Conservation (phyloP, 2,888 invertebrate species). For the Dyspetes luteomarginatus region DNA sequence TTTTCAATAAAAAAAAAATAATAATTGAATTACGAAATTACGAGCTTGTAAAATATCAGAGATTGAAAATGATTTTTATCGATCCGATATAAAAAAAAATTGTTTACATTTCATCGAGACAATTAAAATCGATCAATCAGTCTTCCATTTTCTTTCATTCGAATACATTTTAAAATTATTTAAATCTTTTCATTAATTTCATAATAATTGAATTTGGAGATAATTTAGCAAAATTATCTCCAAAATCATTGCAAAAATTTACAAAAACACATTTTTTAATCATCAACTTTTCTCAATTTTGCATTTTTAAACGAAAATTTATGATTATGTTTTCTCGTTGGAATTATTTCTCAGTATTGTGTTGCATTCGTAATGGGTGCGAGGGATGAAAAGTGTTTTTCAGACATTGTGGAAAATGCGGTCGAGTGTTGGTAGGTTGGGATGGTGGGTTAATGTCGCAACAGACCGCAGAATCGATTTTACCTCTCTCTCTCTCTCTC, state of each 20-base stretch:
- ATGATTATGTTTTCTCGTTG: not conserved
- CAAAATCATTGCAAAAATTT: too few relatives aligned
- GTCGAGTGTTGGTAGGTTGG: conserved; percentile 14
- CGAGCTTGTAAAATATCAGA: too few relatives aligned
- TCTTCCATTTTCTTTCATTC: too few relatives aligned
- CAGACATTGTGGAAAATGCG: conserved; percentile 21
- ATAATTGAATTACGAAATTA: not conserved
- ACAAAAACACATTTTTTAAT: too few relatives aligned
- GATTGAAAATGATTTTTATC: not conserved
- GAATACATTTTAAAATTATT: too few relatives aligned
- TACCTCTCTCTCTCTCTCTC: conserved; percentile 40
- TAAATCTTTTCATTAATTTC: too few relatives aligned
- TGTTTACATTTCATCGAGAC: too few relatives aligned
- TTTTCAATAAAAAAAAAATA: not conserved
- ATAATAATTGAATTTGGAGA: too few relatives aligned
- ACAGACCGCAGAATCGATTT: conserved; percentile 62
- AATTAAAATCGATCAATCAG: too few relatives aligned
- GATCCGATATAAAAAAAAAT: too few relatives aligned
- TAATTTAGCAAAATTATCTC: too few relatives aligned
- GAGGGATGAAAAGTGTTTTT: conserved; percentile 63
- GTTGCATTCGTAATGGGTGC: conserved; percentile 50
- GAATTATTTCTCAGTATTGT: conserved; percentile 26
- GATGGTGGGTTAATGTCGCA: conserved; percentile 58
- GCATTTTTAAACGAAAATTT: not conserved
- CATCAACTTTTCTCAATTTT: not conserved